These are phyloP conservation scores for Panthera uncia DNA, from an alignment of 2,113 vertebrate genomes.

Conservation along the genomic window DNA sequence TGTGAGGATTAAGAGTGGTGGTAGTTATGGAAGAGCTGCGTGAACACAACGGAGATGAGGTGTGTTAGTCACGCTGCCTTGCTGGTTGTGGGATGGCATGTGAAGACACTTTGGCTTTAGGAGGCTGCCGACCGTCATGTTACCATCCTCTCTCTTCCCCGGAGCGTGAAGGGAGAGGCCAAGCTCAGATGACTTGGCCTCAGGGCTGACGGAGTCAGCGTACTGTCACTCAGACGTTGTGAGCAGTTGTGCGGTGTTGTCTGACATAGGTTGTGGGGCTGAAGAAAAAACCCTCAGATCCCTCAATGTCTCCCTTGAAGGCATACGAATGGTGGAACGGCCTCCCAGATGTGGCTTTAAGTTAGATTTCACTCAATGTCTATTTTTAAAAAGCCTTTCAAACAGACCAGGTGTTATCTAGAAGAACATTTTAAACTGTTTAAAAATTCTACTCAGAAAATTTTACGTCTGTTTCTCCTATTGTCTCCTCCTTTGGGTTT, in stretches of 20 bases:
- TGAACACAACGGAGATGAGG: not conserved
- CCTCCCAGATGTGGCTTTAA: not conserved
- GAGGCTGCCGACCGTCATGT: not conserved
- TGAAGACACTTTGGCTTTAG: not conserved
- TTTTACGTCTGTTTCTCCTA: not conserved
- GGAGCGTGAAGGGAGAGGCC: not conserved
- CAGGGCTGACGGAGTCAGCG: not conserved
- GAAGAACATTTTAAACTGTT: not conserved
- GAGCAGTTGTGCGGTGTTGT: not conserved
- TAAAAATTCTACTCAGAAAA: not conserved
- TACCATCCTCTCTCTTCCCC: not conserved
- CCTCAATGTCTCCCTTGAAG: not conserved
- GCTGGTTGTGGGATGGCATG: rapidly evolving
- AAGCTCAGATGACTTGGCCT: not conserved
- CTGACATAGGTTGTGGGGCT: not conserved
- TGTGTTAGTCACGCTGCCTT: rapidly evolving
- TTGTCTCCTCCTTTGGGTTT: not conserved
- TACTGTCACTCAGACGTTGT: not conserved
- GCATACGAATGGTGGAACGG: not conserved
- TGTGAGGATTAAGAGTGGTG: not conserved
- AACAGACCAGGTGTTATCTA: not conserved
- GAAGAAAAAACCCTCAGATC: not conserved
- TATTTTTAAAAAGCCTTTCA: not conserved
- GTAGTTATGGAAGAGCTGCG: not conserved
- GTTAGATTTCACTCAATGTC: not conserved